phyloP scores from a whole-genome alignment of 1,140 invertebrate species.

The Sarcophaga bullata region DNA sequence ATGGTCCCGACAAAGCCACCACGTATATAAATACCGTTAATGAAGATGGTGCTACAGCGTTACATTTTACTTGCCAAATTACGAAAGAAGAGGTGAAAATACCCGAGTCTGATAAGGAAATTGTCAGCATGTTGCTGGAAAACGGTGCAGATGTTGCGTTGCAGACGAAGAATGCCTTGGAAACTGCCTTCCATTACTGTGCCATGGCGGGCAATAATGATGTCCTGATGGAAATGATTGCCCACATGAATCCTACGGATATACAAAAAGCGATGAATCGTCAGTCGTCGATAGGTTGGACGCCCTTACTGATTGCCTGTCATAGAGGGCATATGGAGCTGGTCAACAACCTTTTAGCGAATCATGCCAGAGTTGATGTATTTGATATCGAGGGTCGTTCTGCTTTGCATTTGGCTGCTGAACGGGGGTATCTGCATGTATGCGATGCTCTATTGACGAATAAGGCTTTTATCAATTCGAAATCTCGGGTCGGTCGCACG shows the following conservation, averaged over 20 bases:
- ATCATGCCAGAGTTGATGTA: constrained; percentile 97
- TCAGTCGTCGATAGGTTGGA: constrained; percentile 93
- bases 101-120: constrained; percentile 87
- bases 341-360: constrained; percentile 85
- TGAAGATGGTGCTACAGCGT: constrained; percentile 90
- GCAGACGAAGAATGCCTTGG: constrained; percentile 85
- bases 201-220: constrained; percentile 96
- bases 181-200: constrained; percentile 96
- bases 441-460: constrained; percentile 94
- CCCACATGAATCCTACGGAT: constrained; percentile 85
- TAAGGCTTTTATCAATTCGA: constrained; percentile 99
- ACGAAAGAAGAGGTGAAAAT: constrained; percentile 78
- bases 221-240: constrained; percentile 91
- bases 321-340: constrained; percentile 83
- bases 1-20: constrained; percentile 76
- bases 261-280: constrained; percentile 93
- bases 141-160: constrained; percentile 88
- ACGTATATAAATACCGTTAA: constrained; percentile 84
- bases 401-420: constrained; percentile 94
- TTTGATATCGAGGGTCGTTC: constrained; percentile 97
- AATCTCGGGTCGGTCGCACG: constrained; percentile 84
- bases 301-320: constrained; percentile 92
- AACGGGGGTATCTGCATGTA: constrained; percentile 91
- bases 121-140: constrained; percentile 88
- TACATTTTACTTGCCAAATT: constrained; percentile 89